Evolutionary conservation across 1,140 invertebrate genomes (phyloP), one percentile per base, ranked within the genome.

Genomic region (Diabrotica virgifera): DNA sequence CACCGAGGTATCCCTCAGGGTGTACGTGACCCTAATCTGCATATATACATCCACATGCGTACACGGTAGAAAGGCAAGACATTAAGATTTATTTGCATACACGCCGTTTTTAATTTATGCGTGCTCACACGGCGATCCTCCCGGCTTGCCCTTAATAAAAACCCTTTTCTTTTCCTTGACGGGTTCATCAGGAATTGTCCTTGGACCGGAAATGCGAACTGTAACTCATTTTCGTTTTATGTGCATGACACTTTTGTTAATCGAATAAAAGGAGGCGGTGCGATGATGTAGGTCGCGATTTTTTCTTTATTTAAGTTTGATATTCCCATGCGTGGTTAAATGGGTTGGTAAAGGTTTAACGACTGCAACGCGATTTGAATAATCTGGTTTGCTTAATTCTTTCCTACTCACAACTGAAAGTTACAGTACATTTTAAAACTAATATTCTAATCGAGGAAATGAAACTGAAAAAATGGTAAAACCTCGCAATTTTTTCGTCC

Each of bases 91-190:
- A 57, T 57, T 57, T 57, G 36, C 55, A 57, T 57, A 46, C n/a
- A 57, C 10, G 55, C 36, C 40, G 40, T 46, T 46, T 46, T 57
- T 57, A 57, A 57, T 57, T 57, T 57, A 57, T 57, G 55, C 36
- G 55, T 36, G 55, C 24, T 57, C 55, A 57, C 55, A 57, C 36
- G 55, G 55, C 7, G 55, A 57, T 57, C 40, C 40, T 46, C n/a
- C 40, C 40, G 40, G 40, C 40, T 46, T 8, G 8, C 55, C 55
- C 12, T 24, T n/a, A 57, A 36, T n/a, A 36, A 4, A 36, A 46
- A 46, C 24, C 55, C 55, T 57, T 57, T 57, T 57, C 55, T 57
- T 37, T 57, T 57, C 55, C 55, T 57, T 57, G 55, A 57, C 55
- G 35, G 24, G 55, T 57, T 57, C 55, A 57, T 57, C 55, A 57